Conservation (phyloP, 92 coral and sea anemone genomes). For the Epizoanthus stellaris region DNA sequence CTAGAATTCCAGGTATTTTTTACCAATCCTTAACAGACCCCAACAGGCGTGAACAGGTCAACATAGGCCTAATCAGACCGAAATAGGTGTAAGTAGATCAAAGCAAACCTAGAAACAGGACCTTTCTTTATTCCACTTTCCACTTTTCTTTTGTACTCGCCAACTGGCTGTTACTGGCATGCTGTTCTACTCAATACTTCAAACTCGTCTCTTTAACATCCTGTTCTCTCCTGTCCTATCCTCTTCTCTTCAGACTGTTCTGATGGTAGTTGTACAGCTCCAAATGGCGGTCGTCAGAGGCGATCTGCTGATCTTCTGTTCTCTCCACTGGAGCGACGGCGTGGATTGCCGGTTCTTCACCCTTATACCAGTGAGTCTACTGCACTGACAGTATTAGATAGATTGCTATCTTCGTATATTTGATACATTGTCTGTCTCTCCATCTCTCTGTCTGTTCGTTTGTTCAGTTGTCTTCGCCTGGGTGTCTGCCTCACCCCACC, state of each 20-base stretch:
- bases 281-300: slow-evolving; percentile 13
- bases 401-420: background rate
- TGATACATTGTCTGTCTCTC: background rate
- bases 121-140: no score
- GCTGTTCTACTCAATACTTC: no score
- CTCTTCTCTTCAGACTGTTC: slow-evolving; percentile 15
- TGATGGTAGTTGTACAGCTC: background rate
- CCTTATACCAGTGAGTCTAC: slow-evolving; percentile 29
- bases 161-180: no score
- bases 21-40: no score
- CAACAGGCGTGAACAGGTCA: no score
- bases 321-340: background rate
- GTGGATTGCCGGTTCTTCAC: background rate
- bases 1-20: no score
- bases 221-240: background rate
- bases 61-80: no score
- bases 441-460: background rate
- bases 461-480: background rate
- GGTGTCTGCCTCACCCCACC: background rate
- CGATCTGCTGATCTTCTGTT: background rate
- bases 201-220: no score
- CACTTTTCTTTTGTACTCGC: no score
- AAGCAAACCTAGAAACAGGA: no score
- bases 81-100: no score
- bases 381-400: no score